phyloP scores from a whole-genome alignment of 2,888 invertebrate species.

The Diarsia mendica region DNA sequence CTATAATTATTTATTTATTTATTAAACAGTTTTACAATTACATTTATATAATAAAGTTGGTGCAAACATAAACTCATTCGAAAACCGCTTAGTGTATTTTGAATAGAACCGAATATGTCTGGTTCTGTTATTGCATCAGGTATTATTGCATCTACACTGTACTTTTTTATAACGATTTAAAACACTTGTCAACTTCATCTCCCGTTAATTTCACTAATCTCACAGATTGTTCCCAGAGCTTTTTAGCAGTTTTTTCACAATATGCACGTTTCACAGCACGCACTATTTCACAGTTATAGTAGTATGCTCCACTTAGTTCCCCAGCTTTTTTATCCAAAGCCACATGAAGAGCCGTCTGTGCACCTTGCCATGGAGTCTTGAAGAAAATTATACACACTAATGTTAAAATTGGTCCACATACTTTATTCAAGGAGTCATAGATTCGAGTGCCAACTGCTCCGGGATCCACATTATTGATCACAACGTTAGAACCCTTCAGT shows the following conservation, averaged over 20 bases:
- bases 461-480: slow-evolving; percentile 95
- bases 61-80: too few species aligned
- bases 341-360: slow-evolving; percentile 62
- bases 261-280: slow-evolving; percentile 88
- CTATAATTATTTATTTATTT: too few species aligned
- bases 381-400: slow-evolving; percentile 83
- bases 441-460: slow-evolving; percentile 94
- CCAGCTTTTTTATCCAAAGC: slow-evolving; percentile 62
- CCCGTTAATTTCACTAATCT: slow-evolving; percentile 58
- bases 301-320: slow-evolving; percentile 89
- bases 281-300: slow-evolving; percentile 92
- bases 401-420: slow-evolving; percentile 86
- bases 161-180: slow-evolving; percentile 22
- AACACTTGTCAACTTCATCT: slow-evolving; percentile 47
- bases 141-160: too few species aligned
- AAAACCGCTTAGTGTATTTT: too few species aligned
- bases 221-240: slow-evolving; percentile 68
- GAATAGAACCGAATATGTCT: too few species aligned
- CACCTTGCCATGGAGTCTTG: slow-evolving; percentile 61
- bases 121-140: too few species aligned
- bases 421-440: slow-evolving; percentile 86
- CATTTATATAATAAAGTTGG: too few species aligned
- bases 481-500: slow-evolving; percentile 91
- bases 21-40: too few species aligned
- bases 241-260: slow-evolving; percentile 84